Percentiles rank a stretch among this genome's conserved stretches.
phyloP scores from a whole-genome alignment of 1,140 invertebrate species.

The Cherax destructor region DNA sequence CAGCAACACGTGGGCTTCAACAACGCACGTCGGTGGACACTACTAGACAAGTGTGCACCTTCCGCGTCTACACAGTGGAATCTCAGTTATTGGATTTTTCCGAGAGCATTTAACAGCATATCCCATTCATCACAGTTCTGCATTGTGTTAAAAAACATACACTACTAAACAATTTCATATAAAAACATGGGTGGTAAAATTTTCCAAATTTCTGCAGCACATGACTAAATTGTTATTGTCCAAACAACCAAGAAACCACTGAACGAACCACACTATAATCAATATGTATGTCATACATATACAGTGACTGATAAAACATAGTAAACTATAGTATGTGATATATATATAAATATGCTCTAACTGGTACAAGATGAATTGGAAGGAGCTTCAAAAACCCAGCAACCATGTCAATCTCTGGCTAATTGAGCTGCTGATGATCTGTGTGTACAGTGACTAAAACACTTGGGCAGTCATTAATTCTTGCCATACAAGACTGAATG shows the following conservation, averaged over 20 bases:
- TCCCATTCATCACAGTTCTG: constrained; percentile 45
- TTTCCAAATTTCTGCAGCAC: constrained; percentile 17
- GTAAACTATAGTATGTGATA: constrained; percentile 31
- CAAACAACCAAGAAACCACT: constrained; percentile 50
- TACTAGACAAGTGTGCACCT: not conserved
- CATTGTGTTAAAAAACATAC: constrained; percentile 39
- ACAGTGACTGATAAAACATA: constrained; percentile 44
- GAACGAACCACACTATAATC: constrained; percentile 43
- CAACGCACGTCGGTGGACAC: constrained; percentile 37
- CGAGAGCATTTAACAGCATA: constrained; percentile 24
- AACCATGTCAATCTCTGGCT: constrained; percentile 8
- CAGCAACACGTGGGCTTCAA: constrained; percentile 49
- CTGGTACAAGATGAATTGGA: constrained; percentile 42
- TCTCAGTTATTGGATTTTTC: constrained; percentile 48
- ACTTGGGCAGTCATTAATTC: constrained; percentile 8
- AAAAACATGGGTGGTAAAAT: constrained; percentile 43
- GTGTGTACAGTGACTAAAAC: not conserved
- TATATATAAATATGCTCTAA: constrained; percentile 53
- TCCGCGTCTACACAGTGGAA: constrained; percentile 39
- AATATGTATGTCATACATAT: constrained; percentile 50
- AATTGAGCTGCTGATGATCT: not conserved
- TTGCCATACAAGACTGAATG: constrained; percentile 2
- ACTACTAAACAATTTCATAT: constrained; percentile 18
- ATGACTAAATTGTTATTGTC: constrained; percentile 48
- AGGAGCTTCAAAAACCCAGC: constrained; percentile 33